Conservation (phyloP, 2,888 invertebrate species). For the Smittia sp. region DNA sequence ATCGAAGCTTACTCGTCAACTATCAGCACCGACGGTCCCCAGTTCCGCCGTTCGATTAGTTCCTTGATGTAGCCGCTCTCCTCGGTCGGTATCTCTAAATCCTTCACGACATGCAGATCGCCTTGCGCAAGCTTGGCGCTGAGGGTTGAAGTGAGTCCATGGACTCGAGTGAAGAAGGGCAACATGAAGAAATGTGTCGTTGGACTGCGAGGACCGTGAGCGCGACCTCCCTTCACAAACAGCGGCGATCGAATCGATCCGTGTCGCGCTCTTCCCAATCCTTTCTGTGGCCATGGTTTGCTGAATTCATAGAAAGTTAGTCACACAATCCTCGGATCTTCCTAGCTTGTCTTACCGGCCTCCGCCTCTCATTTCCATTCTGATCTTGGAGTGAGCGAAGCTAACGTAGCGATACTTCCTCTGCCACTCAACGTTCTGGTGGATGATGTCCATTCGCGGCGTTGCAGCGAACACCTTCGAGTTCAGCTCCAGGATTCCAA, state of each 20-base stretch:
- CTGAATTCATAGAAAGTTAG: slow-evolving; percentile 45
- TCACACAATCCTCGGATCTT: background rate
- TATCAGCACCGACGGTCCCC: slow-evolving; percentile 95
- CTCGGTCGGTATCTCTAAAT: slow-evolving; percentile 79
- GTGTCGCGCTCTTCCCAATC: slow-evolving; percentile 83
- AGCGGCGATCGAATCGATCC: slow-evolving; percentile 89
- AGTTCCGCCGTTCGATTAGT: slow-evolving; percentile 77
- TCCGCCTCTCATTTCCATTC: slow-evolving; percentile 85
- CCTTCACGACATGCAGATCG: slow-evolving; percentile 86
- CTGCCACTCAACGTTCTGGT: slow-evolving; percentile 86
- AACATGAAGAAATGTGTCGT: slow-evolving; percentile 92
- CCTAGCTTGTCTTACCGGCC: too few relatives aligned
- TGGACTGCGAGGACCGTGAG: slow-evolving; percentile 90
- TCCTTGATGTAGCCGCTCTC: slow-evolving; percentile 76
- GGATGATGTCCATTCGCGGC: slow-evolving; percentile 84
- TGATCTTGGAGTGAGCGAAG: slow-evolving; percentile 72
- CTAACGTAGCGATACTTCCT: slow-evolving; percentile 74
- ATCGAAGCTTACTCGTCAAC: slow-evolving; percentile 74
- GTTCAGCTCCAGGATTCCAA: slow-evolving; percentile 82
- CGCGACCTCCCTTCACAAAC: slow-evolving; percentile 77
- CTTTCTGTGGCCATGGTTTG: slow-evolving; percentile 98
- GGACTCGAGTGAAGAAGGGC: slow-evolving; percentile 70
- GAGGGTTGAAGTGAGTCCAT: slow-evolving; percentile 78
- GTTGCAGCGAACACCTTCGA: slow-evolving; percentile 79
- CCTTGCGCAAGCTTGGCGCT: slow-evolving; percentile 94